Evolutionary conservation across 2,113 vertebrate genomes (phyloP).

Genomic region (Gallinago jamesoni): DNA sequence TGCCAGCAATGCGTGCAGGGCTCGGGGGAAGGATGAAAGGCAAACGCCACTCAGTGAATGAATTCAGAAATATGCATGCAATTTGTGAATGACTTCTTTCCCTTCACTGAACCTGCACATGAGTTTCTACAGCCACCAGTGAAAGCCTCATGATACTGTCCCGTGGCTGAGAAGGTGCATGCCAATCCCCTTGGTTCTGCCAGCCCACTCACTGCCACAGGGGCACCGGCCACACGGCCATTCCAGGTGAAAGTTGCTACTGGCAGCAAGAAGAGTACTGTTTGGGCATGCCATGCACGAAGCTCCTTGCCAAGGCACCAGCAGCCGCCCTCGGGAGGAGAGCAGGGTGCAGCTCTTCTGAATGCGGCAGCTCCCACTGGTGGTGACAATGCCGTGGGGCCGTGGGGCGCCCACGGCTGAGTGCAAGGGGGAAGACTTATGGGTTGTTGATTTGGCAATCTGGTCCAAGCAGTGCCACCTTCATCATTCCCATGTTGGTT

Average conservation of each 20-base stretch:
- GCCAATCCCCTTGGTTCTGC: rapidly evolving
- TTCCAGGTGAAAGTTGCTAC: background rate
- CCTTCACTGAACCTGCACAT: background rate
- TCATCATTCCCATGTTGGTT: rapidly evolving
- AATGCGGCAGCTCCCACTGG: background rate
- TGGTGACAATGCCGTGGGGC: background rate
- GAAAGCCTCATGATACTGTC: background rate
- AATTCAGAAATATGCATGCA: slow-evolving; percentile 3
- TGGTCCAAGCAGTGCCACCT: background rate
- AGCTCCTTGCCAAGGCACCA: background rate
- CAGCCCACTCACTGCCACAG: rapidly evolving
- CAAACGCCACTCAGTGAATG: background rate
- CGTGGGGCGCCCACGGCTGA: rapidly evolving
- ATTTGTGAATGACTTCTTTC: slow-evolving; percentile 25
- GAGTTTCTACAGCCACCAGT: background rate
- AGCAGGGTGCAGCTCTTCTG: background rate
- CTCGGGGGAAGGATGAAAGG: slow-evolving; percentile 9
- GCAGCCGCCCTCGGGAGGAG: background rate
- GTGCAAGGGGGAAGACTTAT: background rate
- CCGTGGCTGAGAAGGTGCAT: rapidly evolving
- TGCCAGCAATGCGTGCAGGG: slow-evolving; percentile 3
- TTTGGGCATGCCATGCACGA: rapidly evolving
- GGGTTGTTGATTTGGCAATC: background rate
- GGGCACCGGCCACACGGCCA: rapidly evolving
- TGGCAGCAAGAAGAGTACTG: background rate